Base-by-base conservation (phyloP, 2,113 vertebrate genomes). In the Picathartes gymnocephalus region DNA sequence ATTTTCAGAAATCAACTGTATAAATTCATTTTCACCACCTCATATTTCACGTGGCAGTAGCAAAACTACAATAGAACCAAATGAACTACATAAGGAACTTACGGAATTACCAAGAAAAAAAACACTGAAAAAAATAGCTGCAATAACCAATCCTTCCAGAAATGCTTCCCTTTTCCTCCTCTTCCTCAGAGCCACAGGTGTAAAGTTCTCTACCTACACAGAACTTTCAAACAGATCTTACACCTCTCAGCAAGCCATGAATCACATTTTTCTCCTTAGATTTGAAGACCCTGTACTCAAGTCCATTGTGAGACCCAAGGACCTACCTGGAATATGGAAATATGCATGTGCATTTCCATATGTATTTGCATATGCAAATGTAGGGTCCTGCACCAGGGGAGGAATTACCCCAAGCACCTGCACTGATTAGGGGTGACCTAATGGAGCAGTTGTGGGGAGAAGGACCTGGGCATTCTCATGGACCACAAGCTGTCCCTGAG, bases 141-240 rank as follows among this genome's bases (percentile, higher is more conserved):
- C 11, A 19, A 25, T 33, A 47, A 64, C 7, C n/a, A 58, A 21
- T 57, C 24, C 13, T 81, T 39, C 15, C 17, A 57, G 10, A 78
- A 70, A 78, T 7, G 16, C 2, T 19, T 85, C 24, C 3, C 2
- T 56, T 47, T 33, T 44, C n/a, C 22, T 62, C 5, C 54, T 88
- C 28, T 13, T 71, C 57, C 53, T 58, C 33, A 27, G 0, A 82
- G n/a, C 7, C 28, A 48, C 0, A 33, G 4, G 1, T 17, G 3
- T 45, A 71, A 70, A 10, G 28, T 15, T 71, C 53, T 40, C 35
- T 28, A 35, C 22, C 24, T 22, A 39, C 11, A 39, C 10, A 71
- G 28, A 66, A 21, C 40, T 47, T 54, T 61, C 30, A 53, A 51
- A 70, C 4, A 27, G 11, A 53, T 53, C 15, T 40, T 27, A 19